These are phyloP conservation scores for Ariopsis seemanni DNA, from an alignment of 2,113 vertebrate species.

Conservation along the genomic window DNA sequence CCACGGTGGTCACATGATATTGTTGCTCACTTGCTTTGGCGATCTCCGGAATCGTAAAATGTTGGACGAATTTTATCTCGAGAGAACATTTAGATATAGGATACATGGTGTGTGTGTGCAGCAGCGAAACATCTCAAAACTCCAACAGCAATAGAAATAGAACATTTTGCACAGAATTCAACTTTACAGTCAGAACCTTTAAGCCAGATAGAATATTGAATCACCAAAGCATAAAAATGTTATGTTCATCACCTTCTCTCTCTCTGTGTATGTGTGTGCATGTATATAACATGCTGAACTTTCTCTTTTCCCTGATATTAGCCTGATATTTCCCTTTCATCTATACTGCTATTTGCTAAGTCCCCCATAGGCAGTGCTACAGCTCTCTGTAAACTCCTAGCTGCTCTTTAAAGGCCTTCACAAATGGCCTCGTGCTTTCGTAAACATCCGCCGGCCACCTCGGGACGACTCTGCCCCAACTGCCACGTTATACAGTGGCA, in stretches of 20 bases:
- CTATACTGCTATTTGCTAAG: slow-evolving; percentile 55
- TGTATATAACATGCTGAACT: slow-evolving; percentile 20
- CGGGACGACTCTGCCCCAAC: slow-evolving; percentile 8
- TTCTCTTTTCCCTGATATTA: slow-evolving; percentile 38
- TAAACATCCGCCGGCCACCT: slow-evolving; percentile 38
- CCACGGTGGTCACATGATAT: too few relatives aligned
- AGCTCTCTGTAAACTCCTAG: slow-evolving; percentile 28
- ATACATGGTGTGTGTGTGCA: too few relatives aligned
- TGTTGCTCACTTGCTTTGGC: too few relatives aligned
- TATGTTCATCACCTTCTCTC: background rate
- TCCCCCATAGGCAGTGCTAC: slow-evolving; percentile 37
- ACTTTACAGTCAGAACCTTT: too few relatives aligned
- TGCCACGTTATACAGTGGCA: background rate
- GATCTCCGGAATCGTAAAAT: too few relatives aligned
- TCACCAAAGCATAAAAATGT: too few relatives aligned
- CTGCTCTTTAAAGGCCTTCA: slow-evolving; percentile 39
- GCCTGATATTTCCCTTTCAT: slow-evolving; percentile 60
- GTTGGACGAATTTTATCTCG: too few relatives aligned
- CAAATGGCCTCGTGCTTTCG: slow-evolving; percentile 34
- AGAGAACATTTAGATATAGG: too few relatives aligned
- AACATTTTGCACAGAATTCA: too few relatives aligned
- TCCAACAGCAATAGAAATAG: too few relatives aligned
- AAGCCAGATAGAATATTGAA: too few relatives aligned
- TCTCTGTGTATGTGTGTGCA: background rate
- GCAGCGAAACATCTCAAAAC: too few relatives aligned